Base-by-base conservation (phyloP, 2,113 vertebrate genomes). In the Smithornis capensis region DNA sequence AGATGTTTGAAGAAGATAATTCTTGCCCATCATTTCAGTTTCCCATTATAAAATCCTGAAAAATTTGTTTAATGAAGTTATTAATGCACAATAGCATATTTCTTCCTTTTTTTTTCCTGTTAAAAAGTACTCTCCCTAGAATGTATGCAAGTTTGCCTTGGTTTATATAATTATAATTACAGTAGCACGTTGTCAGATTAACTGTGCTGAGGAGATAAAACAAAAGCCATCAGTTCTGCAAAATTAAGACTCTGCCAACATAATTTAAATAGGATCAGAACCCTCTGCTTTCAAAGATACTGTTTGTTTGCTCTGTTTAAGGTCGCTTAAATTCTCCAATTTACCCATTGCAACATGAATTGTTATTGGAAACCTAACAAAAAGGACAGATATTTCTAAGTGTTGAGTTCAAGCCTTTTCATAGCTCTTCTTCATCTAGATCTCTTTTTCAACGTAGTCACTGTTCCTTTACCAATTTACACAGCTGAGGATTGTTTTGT, bases 1-100 rank as follows among this genome's bases (percentile, higher is more conserved):
- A 97, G 95, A 96, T 96, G 95, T 95, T 94, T 89, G 81, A 82
- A 89, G 87, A 94, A 89, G 88, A 95, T 95, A 92, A 95, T 94
- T 92, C 64, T 90, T 80, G 55, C 75, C 79, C 67, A 86, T 69
- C 57, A 74, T 88, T 94, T 93, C 78, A 90, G n/a, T 38, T 38
- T 50, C 38, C 50, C 45, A 73, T 77, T 69, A 63, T 37, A 73
- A 89, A 92, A 94, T 80, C 23, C 60, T 76, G 73, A 73, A 82
- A 92, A 88, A 88, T 94, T 73, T 71, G 27, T 94, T 92, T 83
- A 94, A 96, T 92, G 67, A 81, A 94, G 85, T 91, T 22, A 94
- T 92, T 96, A 91, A 92, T 77, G 17, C 33, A 86, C 68, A 92
- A 78, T 62, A 88, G 33, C 4, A 0, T 79, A 67, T 52, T 94